phyloP scores from a whole-genome alignment of 2,797 vertebrate genomes.

The Yasuhikotakia modesta region DNA sequence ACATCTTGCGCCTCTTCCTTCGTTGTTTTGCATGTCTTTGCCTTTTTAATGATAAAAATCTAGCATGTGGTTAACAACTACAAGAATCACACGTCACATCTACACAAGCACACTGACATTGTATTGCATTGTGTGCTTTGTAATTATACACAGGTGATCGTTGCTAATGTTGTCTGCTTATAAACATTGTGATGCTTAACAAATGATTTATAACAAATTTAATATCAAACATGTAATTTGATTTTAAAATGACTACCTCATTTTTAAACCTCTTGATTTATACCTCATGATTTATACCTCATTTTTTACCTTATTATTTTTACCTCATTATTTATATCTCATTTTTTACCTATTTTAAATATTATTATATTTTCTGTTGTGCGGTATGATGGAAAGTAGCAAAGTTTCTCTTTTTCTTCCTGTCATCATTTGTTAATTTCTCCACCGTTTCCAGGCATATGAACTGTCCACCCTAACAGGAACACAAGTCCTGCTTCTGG shows the following conservation, averaged over 20 bases:
- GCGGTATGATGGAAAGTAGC: too few species aligned
- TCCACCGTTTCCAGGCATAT: slow-evolving; percentile 82
- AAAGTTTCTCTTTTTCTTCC: too few species aligned
- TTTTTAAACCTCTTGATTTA: too few species aligned
- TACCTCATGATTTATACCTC: too few species aligned
- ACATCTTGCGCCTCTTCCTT: neutral
- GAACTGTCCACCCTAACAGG: slow-evolving; percentile 97
- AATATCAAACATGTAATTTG: too few species aligned
- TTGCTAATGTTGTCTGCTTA: neutral
- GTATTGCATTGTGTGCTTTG: neutral
- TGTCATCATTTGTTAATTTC: neutral
- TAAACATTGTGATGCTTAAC: neutral
- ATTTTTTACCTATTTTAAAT: too few species aligned
- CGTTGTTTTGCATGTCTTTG: neutral
- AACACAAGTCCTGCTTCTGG: slow-evolving; percentile 94
- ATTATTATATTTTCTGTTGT: too few species aligned
- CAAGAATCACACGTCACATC: slow-evolving; percentile 20
- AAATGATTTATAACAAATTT: too few species aligned
- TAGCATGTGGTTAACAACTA: neutral
- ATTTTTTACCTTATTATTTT: too few species aligned
- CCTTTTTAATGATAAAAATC: neutral
- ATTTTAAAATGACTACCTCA: too few species aligned
- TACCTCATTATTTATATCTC: too few species aligned
- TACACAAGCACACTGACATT: slow-evolving; percentile 19
- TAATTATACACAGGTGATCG: neutral